Base-by-base conservation (phyloP, 2,888 invertebrate genomes). In the Apotomis turbidana region DNA sequence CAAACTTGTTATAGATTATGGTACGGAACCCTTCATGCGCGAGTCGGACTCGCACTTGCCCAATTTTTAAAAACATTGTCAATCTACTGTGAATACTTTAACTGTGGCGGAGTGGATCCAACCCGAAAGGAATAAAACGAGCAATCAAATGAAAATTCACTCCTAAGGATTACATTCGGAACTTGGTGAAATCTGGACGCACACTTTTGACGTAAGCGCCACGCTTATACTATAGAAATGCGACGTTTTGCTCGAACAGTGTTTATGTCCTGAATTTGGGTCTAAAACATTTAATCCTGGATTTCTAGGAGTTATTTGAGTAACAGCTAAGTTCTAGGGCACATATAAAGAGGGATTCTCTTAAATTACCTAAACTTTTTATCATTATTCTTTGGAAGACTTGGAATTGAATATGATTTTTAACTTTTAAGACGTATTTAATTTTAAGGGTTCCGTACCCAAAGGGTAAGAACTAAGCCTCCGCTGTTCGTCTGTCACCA, bases 111-210 rank as follows among this genome's bases (percentile, higher is more conserved):
- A 49, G 8, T 13, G 13, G 59, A 8, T 51, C 58, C 10, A 44
- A 46, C 55, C 55, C 13, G 54, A 49, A 52, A 12, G 27, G 27
- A 58, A 63, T 58, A 41, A 63, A 41, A 15, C 36, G 49, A 46
- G 51, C 62, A 41, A 57, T 63, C 62, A 58, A 57, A 70, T 44
- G 55, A 69, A 69, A 63, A 70, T 63, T 69, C 57, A 58, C 62
- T 70, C 62, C 55, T 8, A 49, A 15, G 49, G 62, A 70, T 70
- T 62, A 63, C 15, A n/a, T 49, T 44, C 13, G n/a, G 9, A 36
- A 49, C 44, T 58, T 8, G 62, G 52, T n/a, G 10, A 38, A 52
- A 52, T 63, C 38, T 36, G 36, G 9, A 9, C 49, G 9, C 10
- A 10, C 49, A 12, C 1, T 9, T 49, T 49, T 49, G 49, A 49